phyloP scores from a whole-genome alignment of 2,888 invertebrate species.

The Drosophila meridiana region DNA sequence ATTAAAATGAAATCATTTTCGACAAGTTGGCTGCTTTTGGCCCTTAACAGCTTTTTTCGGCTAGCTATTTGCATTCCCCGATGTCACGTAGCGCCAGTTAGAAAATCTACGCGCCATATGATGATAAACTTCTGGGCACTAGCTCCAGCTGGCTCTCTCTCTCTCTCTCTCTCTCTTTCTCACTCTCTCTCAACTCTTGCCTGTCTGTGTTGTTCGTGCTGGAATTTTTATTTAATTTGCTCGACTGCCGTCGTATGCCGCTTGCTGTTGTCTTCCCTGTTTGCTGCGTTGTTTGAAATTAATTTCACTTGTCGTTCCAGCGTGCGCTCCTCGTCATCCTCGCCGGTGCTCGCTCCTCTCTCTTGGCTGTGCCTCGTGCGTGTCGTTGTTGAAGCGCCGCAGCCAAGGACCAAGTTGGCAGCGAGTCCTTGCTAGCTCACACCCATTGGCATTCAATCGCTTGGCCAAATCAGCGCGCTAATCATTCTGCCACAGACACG shows the following conservation, averaged over 20 bases:
- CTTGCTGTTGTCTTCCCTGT: slow-evolving; percentile 68
- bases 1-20: slow-evolving; percentile 80
- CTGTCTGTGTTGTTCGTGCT: slow-evolving; percentile 52
- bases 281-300: slow-evolving; percentile 80
- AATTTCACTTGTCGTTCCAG: slow-evolving; percentile 73
- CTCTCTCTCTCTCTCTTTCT: background rate
- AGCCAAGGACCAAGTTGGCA: slow-evolving; percentile 54
- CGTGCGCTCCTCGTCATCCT: slow-evolving; percentile 21
- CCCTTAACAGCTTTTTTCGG: slow-evolving; percentile 59
- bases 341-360: slow-evolving; percentile 18
- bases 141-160: background rate
- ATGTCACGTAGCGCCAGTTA: slow-evolving; percentile 60
- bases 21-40: slow-evolving; percentile 66
- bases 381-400: slow-evolving; percentile 61
- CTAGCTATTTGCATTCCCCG: slow-evolving; percentile 47
- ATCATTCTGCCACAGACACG: slow-evolving; percentile 56
- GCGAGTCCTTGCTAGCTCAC: slow-evolving; percentile 23
- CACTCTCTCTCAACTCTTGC: slow-evolving; percentile 7
- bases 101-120: slow-evolving; percentile 50
- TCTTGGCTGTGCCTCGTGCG: slow-evolving; percentile 54
- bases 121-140: slow-evolving; percentile 49
- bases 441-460: slow-evolving; percentile 53
- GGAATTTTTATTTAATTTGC: slow-evolving; percentile 79
- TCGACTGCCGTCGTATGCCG: slow-evolving; percentile 56
- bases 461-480: slow-evolving; percentile 77